Evolutionary conservation across 1,140 invertebrate genomes (phyloP).

Genomic region (Drosophila oshimai): DNA sequence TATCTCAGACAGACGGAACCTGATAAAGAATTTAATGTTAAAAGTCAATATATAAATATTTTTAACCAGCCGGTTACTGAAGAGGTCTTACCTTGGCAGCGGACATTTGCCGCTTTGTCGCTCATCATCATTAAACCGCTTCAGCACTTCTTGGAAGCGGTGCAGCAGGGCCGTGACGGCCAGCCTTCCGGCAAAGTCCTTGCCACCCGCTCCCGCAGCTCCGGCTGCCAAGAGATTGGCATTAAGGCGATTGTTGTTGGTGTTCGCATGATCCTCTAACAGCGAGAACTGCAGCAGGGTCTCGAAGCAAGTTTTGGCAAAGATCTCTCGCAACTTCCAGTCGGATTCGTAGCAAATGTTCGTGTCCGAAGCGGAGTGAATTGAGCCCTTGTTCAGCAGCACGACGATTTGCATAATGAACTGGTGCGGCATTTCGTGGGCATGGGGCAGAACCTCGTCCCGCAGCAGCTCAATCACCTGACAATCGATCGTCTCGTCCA

Average conservation of each 20-base stretch:
- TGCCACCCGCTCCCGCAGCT: constrained; percentile 79
- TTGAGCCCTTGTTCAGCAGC: constrained; percentile 95
- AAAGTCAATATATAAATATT: too few species aligned
- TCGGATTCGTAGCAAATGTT: constrained; percentile 91
- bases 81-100: constrained; percentile 89
- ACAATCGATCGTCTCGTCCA: constrained; percentile 93
- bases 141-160: constrained; percentile 96
- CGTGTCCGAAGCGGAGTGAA: constrained; percentile 91
- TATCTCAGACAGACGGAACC: constrained; percentile 96
- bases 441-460: constrained; percentile 93
- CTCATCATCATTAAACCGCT: constrained; percentile 93
- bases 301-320: constrained; percentile 98
- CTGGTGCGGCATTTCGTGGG: constrained; percentile 90
- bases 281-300: constrained; percentile 96
- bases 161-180: constrained; percentile 95
- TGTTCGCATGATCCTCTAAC: constrained; percentile 85
- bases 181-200: constrained; percentile 90
- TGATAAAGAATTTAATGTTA: constrained; percentile 83
- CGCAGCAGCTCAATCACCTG: constrained; percentile 93
- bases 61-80: too few species aligned
- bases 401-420: constrained; percentile 94
- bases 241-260: constrained; percentile 80
- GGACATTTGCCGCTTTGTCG: constrained; percentile 94
- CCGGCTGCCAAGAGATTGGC: constrained; percentile 52
- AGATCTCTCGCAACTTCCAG: constrained; percentile 94